These are phyloP conservation scores for Hydractinia symbiolongicarpus DNA, from an alignment of 30 jellyfish, hydroid and myxozoan species.

Conservation along the genomic window DNA sequence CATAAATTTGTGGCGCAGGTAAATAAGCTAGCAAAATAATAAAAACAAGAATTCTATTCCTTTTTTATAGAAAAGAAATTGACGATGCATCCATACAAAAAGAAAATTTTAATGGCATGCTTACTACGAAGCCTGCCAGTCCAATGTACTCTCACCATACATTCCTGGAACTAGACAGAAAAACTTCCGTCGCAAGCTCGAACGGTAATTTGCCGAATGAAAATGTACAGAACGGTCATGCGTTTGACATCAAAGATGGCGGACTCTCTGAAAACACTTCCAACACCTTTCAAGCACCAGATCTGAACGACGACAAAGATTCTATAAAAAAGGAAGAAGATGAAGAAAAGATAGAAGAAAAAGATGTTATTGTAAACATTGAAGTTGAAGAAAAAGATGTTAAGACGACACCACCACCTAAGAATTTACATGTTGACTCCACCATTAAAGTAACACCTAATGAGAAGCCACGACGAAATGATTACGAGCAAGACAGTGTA, in stretches of 20 bases:
- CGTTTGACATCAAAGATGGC: not conserved
- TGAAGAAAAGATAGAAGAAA: not conserved
- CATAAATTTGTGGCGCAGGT: too few relatives aligned
- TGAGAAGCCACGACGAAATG: not conserved
- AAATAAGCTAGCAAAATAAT: too few relatives aligned
- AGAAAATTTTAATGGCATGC: not conserved
- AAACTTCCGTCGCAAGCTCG: not conserved
- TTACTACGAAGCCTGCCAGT: slow-evolving; percentile 5
- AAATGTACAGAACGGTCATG: not conserved
- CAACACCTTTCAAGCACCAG: not conserved
- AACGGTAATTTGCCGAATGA: slow-evolving; percentile 3
- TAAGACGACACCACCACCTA: not conserved
- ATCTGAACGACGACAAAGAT: too few relatives aligned
- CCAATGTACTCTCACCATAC: slow-evolving; percentile 13
- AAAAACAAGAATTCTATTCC: too few relatives aligned
- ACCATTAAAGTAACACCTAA: not conserved
- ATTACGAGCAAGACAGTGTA: not conserved
- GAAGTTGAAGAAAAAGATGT: not conserved
- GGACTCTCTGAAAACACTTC: not conserved
- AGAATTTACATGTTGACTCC: not conserved
- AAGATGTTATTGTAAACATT: not conserved
- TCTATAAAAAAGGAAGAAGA: not conserved
- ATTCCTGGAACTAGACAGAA: slow-evolving; percentile 7
- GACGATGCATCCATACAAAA: too few relatives aligned
- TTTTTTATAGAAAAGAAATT: too few relatives aligned